Evolutionary conservation across 2,888 invertebrate genomes (phyloP), one percentile per base, ranked within the genome.

Genomic region (Maniola hyperantus): DNA sequence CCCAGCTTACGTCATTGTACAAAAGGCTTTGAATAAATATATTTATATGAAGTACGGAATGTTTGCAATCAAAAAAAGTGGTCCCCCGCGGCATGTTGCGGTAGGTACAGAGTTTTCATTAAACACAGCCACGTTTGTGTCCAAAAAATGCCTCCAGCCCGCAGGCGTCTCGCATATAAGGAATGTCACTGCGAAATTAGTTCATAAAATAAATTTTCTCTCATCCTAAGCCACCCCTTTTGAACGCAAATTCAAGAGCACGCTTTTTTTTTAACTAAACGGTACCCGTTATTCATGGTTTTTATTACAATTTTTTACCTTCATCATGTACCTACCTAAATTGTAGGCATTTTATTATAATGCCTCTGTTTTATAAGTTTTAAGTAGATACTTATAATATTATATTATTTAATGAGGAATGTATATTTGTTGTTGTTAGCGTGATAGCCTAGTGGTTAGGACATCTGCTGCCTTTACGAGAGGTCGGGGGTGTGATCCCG

Each of bases 31-130:
- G 85, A 87, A 87, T 87, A 86, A 48, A 60, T 48, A 36, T 60
- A 60, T 88, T 85, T 87, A 87, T 87, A 83, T 79, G 78, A 76
- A 80, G 81, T 82, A 84, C 84, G 83, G 81, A 85, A 87, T 89
- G 86, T 87, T 67, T 71, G 75, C 88, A 90, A 90, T 89, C 91
- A 88, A 85, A 83, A 81, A 84, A 84, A 88, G 83, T 86, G 85
- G 80, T 82, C 87, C 89, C 91, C 83, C 74, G 83, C 78, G 90
- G 89, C 89, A 83, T 86, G 84, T 84, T 86, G 85, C 82, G 85
- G 85, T 85, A 87, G 85, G 85, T 85, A 87, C 86, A 81, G 83
- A 85, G 85, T 89, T 91, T 91, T 91, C 91, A 91, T 91, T 91
- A 91, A 91, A 91, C 85, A 87, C 80, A 84, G 81, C 82, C 77